Base-by-base conservation (phyloP, 2,888 invertebrate species). In the Exephanes ischioxanthus region DNA sequence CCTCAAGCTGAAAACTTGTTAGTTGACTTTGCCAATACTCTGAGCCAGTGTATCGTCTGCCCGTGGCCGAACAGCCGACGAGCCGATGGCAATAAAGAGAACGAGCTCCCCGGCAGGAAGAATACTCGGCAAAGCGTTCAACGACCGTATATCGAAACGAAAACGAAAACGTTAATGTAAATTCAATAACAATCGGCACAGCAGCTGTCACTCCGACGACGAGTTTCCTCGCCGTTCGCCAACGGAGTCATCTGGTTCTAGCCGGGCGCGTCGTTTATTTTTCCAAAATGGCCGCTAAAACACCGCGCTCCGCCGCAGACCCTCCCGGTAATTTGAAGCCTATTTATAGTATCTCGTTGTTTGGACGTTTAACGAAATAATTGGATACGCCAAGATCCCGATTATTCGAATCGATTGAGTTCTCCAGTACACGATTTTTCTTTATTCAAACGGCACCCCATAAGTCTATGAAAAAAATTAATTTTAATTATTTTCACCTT, bases 261-360 rank as follows among this genome's bases (percentile, higher is more conserved):
- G 79, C 70, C 51, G 81, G 80, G 77, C 45, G 58, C 75, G 80
- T 90, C 90, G 93, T 93, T 94, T 94, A 93, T 94, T 93, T 93
- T 92, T 93, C 92, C 92, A 93, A 93, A 91, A 93, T 92, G 92
- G 90, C 92, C 88, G 92, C 92, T 93, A 93, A 93, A 93, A 93
- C 90, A 91, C 88, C 86, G 88, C 86, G 86, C 80, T 78, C 82
- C 86, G 87, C 90, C 88, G 89, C 90, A 88, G 89, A 83, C 89
- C 89, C 88, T 88, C 84, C 85, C 86, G 89, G 91, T 91, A 91
- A 92, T 91, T 92, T 88, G 88, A 90, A 79, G 79, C 88, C 91
- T 93, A 93, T 93, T 93, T 92, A 92, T 93, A 93, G 90, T 87
- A 77, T 86, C 88, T 89, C 84, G 83, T 84, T 87, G 83, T 87